Conservation (phyloP, 1,140 invertebrate species). For the Panagrolaimus sp. region DNA sequence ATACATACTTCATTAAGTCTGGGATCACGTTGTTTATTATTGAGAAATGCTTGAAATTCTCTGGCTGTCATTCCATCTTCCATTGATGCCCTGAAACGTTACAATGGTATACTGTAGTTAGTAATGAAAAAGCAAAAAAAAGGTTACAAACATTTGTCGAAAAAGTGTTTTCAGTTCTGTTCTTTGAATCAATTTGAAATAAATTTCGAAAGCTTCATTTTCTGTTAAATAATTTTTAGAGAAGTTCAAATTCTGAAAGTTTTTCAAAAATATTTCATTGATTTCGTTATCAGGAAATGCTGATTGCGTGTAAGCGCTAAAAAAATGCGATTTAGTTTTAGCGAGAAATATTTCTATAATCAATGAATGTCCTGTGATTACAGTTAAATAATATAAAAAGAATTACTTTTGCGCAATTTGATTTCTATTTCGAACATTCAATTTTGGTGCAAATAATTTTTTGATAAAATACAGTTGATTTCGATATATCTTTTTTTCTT, state of each 20-base stretch:
- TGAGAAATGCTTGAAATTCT: not conserved
- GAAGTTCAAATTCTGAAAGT: not conserved
- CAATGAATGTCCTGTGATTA: no score
- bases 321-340: no score
- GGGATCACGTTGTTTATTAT: not conserved
- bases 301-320: not conserved
- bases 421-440: not conserved
- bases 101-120: not conserved
- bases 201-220: not conserved
- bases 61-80: not conserved
- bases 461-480: constrained; percentile 3
- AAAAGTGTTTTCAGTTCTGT: not conserved
- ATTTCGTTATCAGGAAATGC: not conserved
- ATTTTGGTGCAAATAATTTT: not conserved
- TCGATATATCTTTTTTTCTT: not conserved
- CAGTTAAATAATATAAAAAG: no score
- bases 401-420: not conserved
- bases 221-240: not conserved
- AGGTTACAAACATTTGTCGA: not conserved
- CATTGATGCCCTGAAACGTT: not conserved
- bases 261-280: not conserved
- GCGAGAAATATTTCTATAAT: no score
- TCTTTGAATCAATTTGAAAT: not conserved
- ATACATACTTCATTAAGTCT: constrained; percentile 3
- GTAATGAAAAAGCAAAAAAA: no score